Conservation (phyloP, 2,888 invertebrate species). For the Oscheius sp. region DNA sequence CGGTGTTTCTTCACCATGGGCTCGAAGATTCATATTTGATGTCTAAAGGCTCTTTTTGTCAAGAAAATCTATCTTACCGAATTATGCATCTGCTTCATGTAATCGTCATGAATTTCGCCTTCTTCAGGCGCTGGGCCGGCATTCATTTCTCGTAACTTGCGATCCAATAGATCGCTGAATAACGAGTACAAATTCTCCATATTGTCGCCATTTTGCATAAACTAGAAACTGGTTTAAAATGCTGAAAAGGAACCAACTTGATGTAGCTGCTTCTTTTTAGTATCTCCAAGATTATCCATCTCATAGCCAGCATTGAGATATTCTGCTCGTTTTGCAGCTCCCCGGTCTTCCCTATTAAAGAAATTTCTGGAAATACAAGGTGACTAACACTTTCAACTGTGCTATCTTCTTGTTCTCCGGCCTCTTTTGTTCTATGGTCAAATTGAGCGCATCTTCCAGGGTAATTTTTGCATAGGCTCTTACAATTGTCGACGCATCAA, state of each 20-base stretch:
- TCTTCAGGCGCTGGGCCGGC: constrained; percentile 19
- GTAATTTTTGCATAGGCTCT: constrained; percentile 67
- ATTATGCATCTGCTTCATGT: constrained; percentile 47
- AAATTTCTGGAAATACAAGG: no score
- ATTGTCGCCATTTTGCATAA: constrained; percentile 55
- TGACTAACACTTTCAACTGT: constrained; percentile 37
- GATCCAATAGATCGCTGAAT: constrained; percentile 59
- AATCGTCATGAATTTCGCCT: constrained; percentile 58
- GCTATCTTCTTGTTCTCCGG: constrained; percentile 44
- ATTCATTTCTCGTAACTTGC: constrained; percentile 53
- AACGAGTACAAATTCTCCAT: constrained; percentile 62
- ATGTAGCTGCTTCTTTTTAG: constrained; percentile 45
- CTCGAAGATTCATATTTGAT: constrained; percentile 33
- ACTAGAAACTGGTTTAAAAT: constrained; percentile 39
- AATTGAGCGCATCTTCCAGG: constrained; percentile 57
- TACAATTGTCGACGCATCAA: constrained; percentile 68
- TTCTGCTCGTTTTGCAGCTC: not conserved
- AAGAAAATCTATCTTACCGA: constrained; percentile 29
- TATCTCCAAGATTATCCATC: constrained; percentile 13
- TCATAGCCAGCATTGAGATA: constrained; percentile 33
- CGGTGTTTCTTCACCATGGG: constrained; percentile 3
- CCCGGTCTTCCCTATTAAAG: not conserved
- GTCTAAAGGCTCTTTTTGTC: constrained; percentile 29
- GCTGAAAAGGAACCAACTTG: not conserved
- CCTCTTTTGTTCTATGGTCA: constrained; percentile 41